These are phyloP conservation scores for Equus przewalskii DNA, from an alignment of 2,113 vertebrate species.

Conservation along the genomic window DNA sequence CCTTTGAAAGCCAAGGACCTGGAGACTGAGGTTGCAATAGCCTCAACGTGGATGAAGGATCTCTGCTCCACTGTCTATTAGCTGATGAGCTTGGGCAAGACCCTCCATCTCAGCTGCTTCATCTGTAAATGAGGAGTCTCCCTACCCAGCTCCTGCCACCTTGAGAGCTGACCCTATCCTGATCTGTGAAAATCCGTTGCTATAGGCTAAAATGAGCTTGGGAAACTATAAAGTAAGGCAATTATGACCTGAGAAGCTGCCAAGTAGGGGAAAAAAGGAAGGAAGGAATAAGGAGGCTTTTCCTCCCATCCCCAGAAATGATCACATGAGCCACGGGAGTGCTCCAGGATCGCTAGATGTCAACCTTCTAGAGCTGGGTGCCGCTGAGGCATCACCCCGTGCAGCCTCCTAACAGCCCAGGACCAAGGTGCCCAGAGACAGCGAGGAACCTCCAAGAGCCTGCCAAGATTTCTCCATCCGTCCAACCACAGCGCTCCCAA, in stretches of 20 bases:
- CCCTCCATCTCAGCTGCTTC: neutral
- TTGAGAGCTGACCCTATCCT: neutral
- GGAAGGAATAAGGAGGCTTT: neutral
- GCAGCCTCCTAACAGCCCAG: neutral
- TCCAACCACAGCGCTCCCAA: neutral
- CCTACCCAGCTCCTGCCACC: neutral
- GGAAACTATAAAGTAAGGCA: neutral
- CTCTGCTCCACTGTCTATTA: neutral
- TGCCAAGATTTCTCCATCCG: neutral
- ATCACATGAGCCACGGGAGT: neutral
- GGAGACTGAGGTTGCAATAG: neutral
- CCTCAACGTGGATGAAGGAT: neutral
- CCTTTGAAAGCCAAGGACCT: neutral
- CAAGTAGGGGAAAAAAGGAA: accelerated
- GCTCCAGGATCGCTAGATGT: neutral
- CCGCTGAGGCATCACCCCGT: neutral
- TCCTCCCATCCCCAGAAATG: neutral
- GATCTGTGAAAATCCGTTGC: neutral
- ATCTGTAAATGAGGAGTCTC: neutral
- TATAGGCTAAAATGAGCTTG: neutral
- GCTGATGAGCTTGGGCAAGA: neutral
- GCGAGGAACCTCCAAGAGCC: neutral
- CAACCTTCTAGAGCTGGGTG: neutral
- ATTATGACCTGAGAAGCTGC: neutral
- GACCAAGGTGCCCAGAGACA: neutral